phyloP scores from a whole-genome alignment of 2,797 vertebrate genomes.

The Tachyglossus aculeatus region DNA sequence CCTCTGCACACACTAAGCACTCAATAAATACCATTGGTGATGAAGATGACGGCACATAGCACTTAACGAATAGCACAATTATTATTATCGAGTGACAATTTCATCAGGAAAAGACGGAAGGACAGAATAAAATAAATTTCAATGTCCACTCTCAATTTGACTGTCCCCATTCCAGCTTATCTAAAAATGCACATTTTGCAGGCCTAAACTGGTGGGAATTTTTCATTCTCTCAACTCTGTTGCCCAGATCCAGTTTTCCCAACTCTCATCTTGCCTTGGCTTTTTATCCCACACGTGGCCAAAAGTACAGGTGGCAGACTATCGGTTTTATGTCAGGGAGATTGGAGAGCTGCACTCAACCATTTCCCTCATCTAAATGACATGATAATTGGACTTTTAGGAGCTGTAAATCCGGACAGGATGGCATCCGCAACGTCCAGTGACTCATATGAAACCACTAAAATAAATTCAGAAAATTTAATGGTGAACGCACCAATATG shows the following conservation, averaged over 20 bases:
- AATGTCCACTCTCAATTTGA: slow-evolving; percentile 23
- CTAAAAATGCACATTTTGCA: neutral
- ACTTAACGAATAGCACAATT: too few species aligned
- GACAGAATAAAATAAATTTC: neutral
- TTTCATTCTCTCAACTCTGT: too few species aligned
- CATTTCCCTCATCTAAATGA: neutral
- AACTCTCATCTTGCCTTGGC: neutral
- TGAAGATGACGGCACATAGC: too few species aligned
- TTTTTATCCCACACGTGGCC: neutral
- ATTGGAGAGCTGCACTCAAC: neutral
- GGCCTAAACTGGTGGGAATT: neutral
- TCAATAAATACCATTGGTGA: too few species aligned
- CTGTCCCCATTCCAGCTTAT: neutral
- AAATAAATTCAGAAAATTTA: neutral
- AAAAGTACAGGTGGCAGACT: neutral
- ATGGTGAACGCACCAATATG: too few species aligned
- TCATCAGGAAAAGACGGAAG: slow-evolving; percentile 14
- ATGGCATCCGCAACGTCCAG: neutral
- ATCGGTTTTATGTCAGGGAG: neutral
- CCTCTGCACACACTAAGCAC: too few species aligned
- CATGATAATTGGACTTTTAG: neutral
- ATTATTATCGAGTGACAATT: too few species aligned
- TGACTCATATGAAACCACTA: neutral
- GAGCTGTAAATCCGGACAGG: neutral
- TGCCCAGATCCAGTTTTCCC: neutral